phyloP scores from a whole-genome alignment of 2,797 vertebrate species.

The Enteromius mattozi region DNA sequence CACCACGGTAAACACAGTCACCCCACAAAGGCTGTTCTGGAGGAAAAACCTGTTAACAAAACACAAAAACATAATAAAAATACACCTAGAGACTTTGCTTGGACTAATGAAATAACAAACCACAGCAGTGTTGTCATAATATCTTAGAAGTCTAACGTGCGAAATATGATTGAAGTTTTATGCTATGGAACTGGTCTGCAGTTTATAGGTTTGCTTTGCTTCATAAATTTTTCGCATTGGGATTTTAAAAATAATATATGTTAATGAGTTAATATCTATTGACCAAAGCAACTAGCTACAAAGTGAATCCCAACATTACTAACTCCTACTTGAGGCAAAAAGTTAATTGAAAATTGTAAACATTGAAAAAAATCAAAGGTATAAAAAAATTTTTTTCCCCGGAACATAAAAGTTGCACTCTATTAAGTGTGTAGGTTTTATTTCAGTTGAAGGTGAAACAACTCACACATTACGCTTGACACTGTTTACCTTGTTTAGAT shows the following conservation, averaged over 20 bases:
- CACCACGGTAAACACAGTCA: slow-evolving; percentile 82
- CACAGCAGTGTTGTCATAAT: not conserved
- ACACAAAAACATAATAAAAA: not conserved
- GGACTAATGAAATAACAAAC: not conserved
- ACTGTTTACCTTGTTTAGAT: slow-evolving; percentile 85
- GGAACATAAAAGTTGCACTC: too few relatives aligned
- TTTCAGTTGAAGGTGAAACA: not conserved
- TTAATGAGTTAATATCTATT: too few relatives aligned
- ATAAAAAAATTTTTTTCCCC: too few relatives aligned
- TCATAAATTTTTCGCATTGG: too few relatives aligned
- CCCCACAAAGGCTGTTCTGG: slow-evolving; percentile 87
- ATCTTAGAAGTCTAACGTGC: not conserved
- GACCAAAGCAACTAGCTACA: too few relatives aligned
- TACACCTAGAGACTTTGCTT: not conserved
- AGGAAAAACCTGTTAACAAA: slow-evolving; percentile 82
- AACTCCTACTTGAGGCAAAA: too few relatives aligned
- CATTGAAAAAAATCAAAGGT: too few relatives aligned
- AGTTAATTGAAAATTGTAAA: too few relatives aligned
- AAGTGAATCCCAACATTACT: too few relatives aligned
- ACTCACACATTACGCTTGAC: not conserved
- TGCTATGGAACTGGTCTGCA: not conserved
- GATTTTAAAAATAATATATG: too few relatives aligned
- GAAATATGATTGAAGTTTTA: not conserved
- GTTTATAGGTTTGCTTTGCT: too few relatives aligned
- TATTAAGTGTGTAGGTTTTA: not conserved